phyloP scores from a whole-genome alignment of 2,113 vertebrate genomes.

The Clarias macrocephalus region DNA sequence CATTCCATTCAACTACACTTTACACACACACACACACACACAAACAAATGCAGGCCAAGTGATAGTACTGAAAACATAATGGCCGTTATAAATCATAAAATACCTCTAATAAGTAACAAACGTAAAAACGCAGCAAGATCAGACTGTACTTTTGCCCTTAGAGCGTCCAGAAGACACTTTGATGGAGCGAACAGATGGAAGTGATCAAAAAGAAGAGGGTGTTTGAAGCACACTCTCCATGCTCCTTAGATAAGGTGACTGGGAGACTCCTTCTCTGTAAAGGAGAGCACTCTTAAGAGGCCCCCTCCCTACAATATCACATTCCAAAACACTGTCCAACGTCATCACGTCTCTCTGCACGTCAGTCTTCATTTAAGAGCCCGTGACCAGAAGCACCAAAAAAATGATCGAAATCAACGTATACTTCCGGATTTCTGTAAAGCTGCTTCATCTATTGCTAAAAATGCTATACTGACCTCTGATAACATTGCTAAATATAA shows the following conservation, averaged over 20 bases:
- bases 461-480: not conserved
- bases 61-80: constrained; percentile 41
- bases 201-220: constrained; percentile 24
- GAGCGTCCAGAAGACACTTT: not conserved
- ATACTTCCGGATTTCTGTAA: not conserved
- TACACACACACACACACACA: not conserved
- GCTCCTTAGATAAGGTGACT: constrained; percentile 24
- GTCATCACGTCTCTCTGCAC: constrained; percentile 15
- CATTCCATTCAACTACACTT: constrained; percentile 30
- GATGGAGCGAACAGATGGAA: constrained; percentile 31
- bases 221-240: not conserved
- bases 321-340: constrained; percentile 25
- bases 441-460: not conserved
- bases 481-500: not conserved
- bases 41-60: not conserved
- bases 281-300: constrained; percentile 6
- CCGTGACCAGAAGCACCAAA: not conserved
- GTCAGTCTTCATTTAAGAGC: not conserved
- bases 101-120: constrained; percentile 53
- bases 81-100: constrained; percentile 48
- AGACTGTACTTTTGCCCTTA: constrained; percentile 4
- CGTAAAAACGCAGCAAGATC: not conserved
- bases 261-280: constrained; percentile 9
- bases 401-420: not conserved
- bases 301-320: constrained; percentile 16